Base-by-base conservation (phyloP, 37 sponge, comb jelly and placozoan genomes). In the Diacarnus erythraeanus region DNA sequence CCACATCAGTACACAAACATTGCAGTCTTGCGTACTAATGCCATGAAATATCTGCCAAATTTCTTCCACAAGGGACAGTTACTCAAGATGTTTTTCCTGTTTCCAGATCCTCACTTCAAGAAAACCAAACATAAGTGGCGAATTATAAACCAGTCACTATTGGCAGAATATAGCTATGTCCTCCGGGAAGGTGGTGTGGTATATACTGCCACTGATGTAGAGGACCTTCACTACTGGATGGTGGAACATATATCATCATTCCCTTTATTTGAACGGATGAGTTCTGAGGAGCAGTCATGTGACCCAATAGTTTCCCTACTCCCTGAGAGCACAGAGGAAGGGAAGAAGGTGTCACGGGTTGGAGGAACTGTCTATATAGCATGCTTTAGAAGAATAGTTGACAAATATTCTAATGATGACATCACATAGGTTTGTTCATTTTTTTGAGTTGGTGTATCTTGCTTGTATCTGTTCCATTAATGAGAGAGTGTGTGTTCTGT, bases 91-190 rank as follows among this genome's bases (percentile, higher is more conserved):
- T 98, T 98, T 64, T 92, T 98, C 51, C 93, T 98, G 12, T 98
- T 85, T 68, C 99, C 99, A 4, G 99, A 98, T 72, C 99, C 99
- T 31, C 99, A 98, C 75, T 98, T 98, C 83, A 98, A 98, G 90
- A 93, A 89, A 64, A 74, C 84, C 58, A 98, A 98, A 69, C 96
- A 98, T 82, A 98, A 98, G 59, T 94, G 96, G 94, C 76, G 99
- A 9, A 94, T 98, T 36, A 87, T 98, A 71, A 95, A 85, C 65
- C 44, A 71, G 18, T 77, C 85, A 2, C 54, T 98, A 36, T 64
- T 98, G 30, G 96, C 94, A 5, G 99, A 98, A 66, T 98, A 98
- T 77, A 96, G 96, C 1, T 96, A 96, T 63, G 66, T 96, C 21
- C 44, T 98, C 43, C 57, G 58, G 23, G 88, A 74, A 31, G 99